Base-by-base conservation (phyloP, 2,888 invertebrate species). In the Drosophila austrosaltans region DNA sequence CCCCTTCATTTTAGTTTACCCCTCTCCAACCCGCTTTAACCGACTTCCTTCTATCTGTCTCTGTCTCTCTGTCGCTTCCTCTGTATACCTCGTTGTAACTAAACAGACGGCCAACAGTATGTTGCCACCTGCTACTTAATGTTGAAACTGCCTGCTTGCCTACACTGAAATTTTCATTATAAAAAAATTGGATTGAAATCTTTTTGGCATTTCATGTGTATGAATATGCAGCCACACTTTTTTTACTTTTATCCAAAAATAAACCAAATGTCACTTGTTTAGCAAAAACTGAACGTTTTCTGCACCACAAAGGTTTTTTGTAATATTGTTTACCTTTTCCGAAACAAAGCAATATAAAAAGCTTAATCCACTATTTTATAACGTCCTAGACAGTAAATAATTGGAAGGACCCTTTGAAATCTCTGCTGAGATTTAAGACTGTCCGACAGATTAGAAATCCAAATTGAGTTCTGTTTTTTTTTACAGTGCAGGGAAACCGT, bases 71-170 rank as follows among this genome's bases (percentile, higher is more conserved):
- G 16, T 10, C 22, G 20, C 53, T 16, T 30, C 3, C 16, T 8
- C 63, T 16, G 56, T 71, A 72, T 60, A 48, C 40, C n/a, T 63
- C 71, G 59, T 57, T 61, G 57, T 68, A 72, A 53, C 62, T 59
- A 59, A 73, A 75, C 73, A 69, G 75, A 44, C 75, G 69, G 63
- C 48, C 59, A 75, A 32, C 59, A 75, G 69, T 75, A 72, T 53
- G 75, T 63, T 69, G 69, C 69, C 73, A 73, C 75, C 73, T 73
- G 73, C 73, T 73, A 73, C 73, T 75, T 72, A 68, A 72, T 69
- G 75, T 75, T 74, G 53, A 58, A 61, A 48, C 48, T 42, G 42
- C n/a, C 42, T 42, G 42, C 16, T 16, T 16, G 53, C 28, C 25
- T 58, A 53, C 75, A 72, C 75, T 68, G 62, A 2, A 7, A 39